phyloP scores from a whole-genome alignment of 2,797 vertebrate species.

The Ctenochaetus hawaiiensis region DNA sequence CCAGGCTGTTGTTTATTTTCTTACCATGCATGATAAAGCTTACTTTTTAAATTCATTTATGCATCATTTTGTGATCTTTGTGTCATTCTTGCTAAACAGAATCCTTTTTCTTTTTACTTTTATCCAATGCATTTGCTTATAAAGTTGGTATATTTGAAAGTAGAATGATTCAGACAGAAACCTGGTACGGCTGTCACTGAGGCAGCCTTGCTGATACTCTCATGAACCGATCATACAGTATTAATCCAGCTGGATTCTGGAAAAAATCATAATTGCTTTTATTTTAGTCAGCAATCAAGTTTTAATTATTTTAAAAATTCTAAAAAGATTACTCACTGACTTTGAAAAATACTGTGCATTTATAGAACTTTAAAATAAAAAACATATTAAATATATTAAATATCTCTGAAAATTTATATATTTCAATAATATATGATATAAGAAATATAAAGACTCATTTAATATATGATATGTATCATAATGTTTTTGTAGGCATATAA shows the following conservation, averaged over 20 bases:
- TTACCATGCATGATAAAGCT: conserved; percentile 9
- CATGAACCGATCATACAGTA: background rate
- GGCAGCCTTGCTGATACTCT: background rate
- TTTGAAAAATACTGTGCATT: too few species aligned
- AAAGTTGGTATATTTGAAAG: conserved; percentile 15
- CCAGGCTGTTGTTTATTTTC: conserved; percentile 18
- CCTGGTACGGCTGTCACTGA: background rate
- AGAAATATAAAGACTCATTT: too few species aligned
- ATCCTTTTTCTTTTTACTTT: conserved; percentile 25
- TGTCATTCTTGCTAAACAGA: conserved; percentile 6
- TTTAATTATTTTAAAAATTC: too few species aligned
- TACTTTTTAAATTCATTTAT: conserved; percentile 6
- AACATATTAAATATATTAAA: too few species aligned
- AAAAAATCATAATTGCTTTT: too few species aligned
- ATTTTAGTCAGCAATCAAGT: too few species aligned
- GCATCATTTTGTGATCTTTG: conserved; percentile 18
- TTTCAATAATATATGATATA: too few species aligned
- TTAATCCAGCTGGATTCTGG: background rate
- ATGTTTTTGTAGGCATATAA: too few species aligned
- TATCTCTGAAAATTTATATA: too few species aligned
- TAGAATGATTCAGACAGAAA: conserved; percentile 14
- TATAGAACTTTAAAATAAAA: too few species aligned
- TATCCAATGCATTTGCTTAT: conserved; percentile 27
- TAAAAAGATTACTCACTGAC: too few species aligned
- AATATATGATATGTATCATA: too few species aligned